Percentiles rank a stretch among this genome's conserved stretches.
These are phyloP conservation scores for Cynocephalus volans DNA, from an alignment of 2,113 vertebrate species.

Conservation along the genomic window DNA sequence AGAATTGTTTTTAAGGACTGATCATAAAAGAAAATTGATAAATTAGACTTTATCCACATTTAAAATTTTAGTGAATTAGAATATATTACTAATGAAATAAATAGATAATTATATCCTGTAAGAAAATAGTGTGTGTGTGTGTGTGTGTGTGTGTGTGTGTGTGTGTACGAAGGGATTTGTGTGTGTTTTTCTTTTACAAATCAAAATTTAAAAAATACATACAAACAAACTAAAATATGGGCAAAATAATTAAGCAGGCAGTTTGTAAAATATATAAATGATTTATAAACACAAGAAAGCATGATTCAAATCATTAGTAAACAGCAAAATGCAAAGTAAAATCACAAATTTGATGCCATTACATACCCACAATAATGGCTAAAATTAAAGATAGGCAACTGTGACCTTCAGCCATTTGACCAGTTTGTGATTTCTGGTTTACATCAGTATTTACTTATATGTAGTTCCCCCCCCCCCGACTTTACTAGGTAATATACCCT, in stretches of 20 bases:
- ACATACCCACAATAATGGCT: not conserved
- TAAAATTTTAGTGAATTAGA: not conserved
- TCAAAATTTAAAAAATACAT: not conserved
- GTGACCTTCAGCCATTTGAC: not conserved
- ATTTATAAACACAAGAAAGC: not conserved
- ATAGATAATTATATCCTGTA: not conserved
- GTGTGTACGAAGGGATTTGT: not conserved
- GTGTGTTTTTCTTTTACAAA: not conserved
- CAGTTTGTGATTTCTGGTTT: not conserved
- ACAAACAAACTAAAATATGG: not conserved
- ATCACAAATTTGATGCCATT: not conserved
- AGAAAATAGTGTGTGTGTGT: not conserved
- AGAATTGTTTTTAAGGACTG: not conserved
- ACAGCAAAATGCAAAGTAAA: not conserved
- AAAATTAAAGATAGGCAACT: not conserved
- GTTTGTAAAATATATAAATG: not conserved
- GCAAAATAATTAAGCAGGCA: not conserved
- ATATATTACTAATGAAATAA: not conserved
- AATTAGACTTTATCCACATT: not conserved
- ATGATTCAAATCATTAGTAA: not conserved
- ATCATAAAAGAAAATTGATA: not conserved
- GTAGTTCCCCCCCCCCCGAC: not conserved
- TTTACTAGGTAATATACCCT: not conserved
- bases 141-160: not conserved
- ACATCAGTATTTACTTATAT: not conserved